phyloP scores from a whole-genome alignment of 2,797 vertebrate genomes.

The Sebastes oblongus region DNA sequence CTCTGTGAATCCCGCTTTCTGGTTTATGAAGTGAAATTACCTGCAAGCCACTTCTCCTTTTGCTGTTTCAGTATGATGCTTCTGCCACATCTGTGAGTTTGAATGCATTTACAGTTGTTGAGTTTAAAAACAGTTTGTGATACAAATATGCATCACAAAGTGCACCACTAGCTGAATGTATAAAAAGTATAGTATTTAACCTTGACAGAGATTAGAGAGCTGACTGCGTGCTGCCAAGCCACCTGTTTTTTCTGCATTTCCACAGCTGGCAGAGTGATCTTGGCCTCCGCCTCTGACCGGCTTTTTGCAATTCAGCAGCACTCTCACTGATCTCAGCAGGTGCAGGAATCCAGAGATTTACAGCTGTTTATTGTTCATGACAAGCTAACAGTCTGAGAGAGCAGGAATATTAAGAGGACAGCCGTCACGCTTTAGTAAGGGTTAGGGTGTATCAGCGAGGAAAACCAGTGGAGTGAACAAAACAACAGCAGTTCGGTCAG shows the following conservation, averaged over 20 bases:
- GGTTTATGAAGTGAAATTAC: neutral
- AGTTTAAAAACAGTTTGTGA: neutral
- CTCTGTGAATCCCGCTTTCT: constrained; percentile 1
- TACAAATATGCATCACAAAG: neutral
- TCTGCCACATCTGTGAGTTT: neutral
- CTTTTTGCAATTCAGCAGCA: constrained; percentile 36
- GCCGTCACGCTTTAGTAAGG: neutral
- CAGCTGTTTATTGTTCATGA: constrained; percentile 34
- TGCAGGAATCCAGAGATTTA: constrained; percentile 39
- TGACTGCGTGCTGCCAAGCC: neutral
- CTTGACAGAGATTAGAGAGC: neutral
- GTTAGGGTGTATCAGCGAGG: neutral
- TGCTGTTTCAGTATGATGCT: neutral
- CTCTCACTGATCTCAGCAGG: constrained; percentile 48
- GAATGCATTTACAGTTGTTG: neutral
- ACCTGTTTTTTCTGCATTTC: constrained; percentile 23
- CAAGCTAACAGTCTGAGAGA: constrained; percentile 3
- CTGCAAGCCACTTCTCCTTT: neutral
- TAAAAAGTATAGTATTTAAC: neutral
- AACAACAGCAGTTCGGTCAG: neutral
- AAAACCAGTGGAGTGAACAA: neutral
- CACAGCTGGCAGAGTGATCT: constrained; percentile 47
- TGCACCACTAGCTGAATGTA: neutral
- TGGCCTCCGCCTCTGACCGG: neutral
- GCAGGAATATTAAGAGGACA: constrained; percentile 9